Conservation (phyloP, 2,888 invertebrate species). For the Tipula vernalis region DNA sequence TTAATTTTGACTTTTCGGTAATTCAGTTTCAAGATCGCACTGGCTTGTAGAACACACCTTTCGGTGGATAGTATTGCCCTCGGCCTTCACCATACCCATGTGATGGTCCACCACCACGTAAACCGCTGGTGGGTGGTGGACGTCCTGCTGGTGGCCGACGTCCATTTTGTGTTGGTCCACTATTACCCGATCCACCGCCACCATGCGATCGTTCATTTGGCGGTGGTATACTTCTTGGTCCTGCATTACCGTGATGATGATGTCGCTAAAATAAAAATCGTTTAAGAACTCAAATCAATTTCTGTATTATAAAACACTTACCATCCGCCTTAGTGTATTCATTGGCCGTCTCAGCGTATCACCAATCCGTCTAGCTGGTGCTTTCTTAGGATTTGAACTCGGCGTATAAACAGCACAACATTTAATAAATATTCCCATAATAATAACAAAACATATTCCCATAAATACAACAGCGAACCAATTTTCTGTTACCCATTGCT, state of each 20-base stretch:
- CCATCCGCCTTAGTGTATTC: constrained; percentile 83
- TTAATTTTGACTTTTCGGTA: not conserved
- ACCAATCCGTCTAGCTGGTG: constrained; percentile 85
- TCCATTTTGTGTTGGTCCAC: constrained; percentile 18
- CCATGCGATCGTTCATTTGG: constrained; percentile 33
- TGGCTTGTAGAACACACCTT: constrained; percentile 42
- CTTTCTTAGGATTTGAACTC: constrained; percentile 94
- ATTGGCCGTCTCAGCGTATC: constrained; percentile 85
- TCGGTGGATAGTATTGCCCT: constrained; percentile 59
- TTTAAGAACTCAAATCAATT: not conserved
- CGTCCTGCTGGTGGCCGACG: constrained; percentile 24
- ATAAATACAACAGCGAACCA: constrained; percentile 94
- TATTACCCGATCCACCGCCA: constrained; percentile 14
- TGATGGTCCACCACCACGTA: constrained; percentile 39
- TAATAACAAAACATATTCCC: constrained; percentile 80
- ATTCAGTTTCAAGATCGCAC: constrained; percentile 17
- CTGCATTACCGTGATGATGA: constrained; percentile 28
- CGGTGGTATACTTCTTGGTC: constrained; percentile 38
- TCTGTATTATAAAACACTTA: constrained; percentile 25
- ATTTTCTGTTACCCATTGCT: constrained; percentile 87
- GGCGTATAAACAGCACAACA: constrained; percentile 99
- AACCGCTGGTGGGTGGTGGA: constrained; percentile 33
- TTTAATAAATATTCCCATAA: constrained; percentile 97
- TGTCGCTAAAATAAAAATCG: constrained; percentile 29
- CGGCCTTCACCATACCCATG: constrained; percentile 59